Base-by-base conservation (phyloP, 2,888 invertebrate genomes). In the Cosmopolites sordidus region DNA sequence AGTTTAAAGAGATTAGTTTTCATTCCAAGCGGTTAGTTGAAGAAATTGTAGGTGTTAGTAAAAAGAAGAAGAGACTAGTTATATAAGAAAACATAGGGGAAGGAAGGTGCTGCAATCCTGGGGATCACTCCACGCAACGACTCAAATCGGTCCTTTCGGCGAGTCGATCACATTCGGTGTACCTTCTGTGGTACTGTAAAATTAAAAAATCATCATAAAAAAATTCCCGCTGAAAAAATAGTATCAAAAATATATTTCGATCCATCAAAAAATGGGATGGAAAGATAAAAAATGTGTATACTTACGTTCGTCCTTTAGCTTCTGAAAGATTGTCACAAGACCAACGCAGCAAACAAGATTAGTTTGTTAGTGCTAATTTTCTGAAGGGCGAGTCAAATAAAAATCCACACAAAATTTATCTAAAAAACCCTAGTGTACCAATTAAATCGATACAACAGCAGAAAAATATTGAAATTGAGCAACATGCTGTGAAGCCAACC, bases 111-210 rank as follows among this genome's bases (percentile, higher is more conserved):
- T 40, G 43, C 33, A 49, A 38, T 57, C 53, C 53, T 50, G 44
- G 57, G 51, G 58, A 55, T 51, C 62, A 64, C 60, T 64, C 58
- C 64, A 64, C 56, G 56, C 58, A 54, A 50, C 41, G 58, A 62
- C 63, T 63, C 62, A 39, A 56, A 58, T 50, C 41, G 54, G 63
- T 61, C 58, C 60, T 58, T 51, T 18, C 51, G 57, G 53, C 52
- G 63, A 62, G 63, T 61, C 54, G 59, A 37, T 64, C 63, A 64
- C 62, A 64, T 54, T 64, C 71, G 65, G 60, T 61, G 66, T 55
- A 67, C 58, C 57, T 56, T 30, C 63, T 55, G 58, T 53, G 62
- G 59, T 63, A 70, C 71, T 71, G 63, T 54, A 60, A 60, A 65
- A 61, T 59, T 58, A 48, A 62, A 63, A 63, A 60, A 60, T 51